These are phyloP conservation scores for Cyprinodon variegatus DNA, from an alignment of 2,113 vertebrate species.

Conservation along the genomic window DNA sequence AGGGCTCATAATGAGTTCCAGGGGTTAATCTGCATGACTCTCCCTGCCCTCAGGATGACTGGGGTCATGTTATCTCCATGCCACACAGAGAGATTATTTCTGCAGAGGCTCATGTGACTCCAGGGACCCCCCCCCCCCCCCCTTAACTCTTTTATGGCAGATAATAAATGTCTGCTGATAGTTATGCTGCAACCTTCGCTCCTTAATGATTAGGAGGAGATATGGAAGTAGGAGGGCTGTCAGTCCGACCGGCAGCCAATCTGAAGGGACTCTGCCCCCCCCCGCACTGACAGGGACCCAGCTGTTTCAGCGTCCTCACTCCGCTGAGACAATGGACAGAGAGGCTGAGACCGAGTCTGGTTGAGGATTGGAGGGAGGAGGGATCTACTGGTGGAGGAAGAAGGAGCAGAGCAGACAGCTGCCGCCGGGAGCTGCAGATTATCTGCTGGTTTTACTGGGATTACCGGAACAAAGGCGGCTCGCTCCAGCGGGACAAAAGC, in stretches of 20 bases:
- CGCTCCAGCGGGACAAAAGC: constrained; percentile 9
- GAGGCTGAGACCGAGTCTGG: constrained; percentile 13
- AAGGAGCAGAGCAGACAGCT: constrained; percentile 33
- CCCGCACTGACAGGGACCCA: constrained; percentile 33
- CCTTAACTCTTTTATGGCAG: constrained; percentile 16
- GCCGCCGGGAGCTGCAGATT: constrained; percentile 19
- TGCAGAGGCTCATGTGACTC: not conserved
- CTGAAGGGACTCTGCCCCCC: constrained; percentile 10
- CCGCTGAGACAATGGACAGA: constrained; percentile 37
- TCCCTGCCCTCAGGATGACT: not conserved
- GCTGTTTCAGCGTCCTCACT: constrained; percentile 35
- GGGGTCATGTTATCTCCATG: not conserved
- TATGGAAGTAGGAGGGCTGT: not conserved
- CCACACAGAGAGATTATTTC: not conserved
- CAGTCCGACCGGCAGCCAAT: not conserved
- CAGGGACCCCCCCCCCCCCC: constrained; percentile 1
- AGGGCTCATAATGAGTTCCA: too few relatives aligned
- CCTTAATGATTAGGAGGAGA: not conserved
- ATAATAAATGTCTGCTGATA: not conserved
- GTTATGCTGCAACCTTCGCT: constrained; percentile 19
- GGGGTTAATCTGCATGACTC: too few relatives aligned
- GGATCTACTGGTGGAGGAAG: constrained; percentile 17
- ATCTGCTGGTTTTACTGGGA: constrained; percentile 23
- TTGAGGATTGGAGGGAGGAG: constrained; percentile 37
- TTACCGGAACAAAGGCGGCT: constrained; percentile 70